phyloP scores from a whole-genome alignment of 2,888 invertebrate genomes.

The Athalia cordata region DNA sequence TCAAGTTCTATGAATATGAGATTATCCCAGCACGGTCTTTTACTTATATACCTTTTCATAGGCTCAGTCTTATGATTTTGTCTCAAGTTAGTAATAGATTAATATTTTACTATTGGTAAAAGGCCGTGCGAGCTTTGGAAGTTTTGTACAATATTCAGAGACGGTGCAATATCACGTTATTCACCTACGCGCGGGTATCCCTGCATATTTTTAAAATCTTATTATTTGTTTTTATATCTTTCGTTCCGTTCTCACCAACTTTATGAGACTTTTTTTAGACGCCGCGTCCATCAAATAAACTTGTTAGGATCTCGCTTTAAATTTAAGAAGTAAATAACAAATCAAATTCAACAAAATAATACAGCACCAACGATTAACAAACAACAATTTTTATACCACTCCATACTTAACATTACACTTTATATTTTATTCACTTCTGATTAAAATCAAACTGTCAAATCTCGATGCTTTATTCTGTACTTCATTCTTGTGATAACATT shows the following conservation, averaged over 20 bases:
- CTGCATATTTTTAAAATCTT: slow-evolving; percentile 52
- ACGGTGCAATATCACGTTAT: slow-evolving; percentile 60
- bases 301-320: slow-evolving; percentile 50
- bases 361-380: slow-evolving; percentile 53
- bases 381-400: slow-evolving; percentile 48
- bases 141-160: slow-evolving; percentile 50
- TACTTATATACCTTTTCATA: slow-evolving; percentile 59
- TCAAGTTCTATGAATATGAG: slow-evolving; percentile 45
- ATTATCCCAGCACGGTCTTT: slow-evolving; percentile 49
- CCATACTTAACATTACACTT: slow-evolving; percentile 45
- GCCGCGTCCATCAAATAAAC: slow-evolving; percentile 54
- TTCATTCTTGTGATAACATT: not conserved
- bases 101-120: slow-evolving; percentile 29
- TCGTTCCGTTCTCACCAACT: slow-evolving; percentile 39
- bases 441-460: slow-evolving; percentile 33
- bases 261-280: slow-evolving; percentile 51
- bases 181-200: slow-evolving; percentile 56
- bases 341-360: slow-evolving; percentile 51
- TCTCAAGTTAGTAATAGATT: slow-evolving; percentile 42
- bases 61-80: slow-evolving; percentile 69
- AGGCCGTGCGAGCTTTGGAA: slow-evolving; percentile 39
- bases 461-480: slow-evolving; percentile 24
- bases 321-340: slow-evolving; percentile 48
- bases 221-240: slow-evolving; percentile 51
- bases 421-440: slow-evolving; percentile 24